These are phyloP conservation scores for Triops cancriformis DNA, from an alignment of 1,140 invertebrate species.

Conservation along the genomic window DNA sequence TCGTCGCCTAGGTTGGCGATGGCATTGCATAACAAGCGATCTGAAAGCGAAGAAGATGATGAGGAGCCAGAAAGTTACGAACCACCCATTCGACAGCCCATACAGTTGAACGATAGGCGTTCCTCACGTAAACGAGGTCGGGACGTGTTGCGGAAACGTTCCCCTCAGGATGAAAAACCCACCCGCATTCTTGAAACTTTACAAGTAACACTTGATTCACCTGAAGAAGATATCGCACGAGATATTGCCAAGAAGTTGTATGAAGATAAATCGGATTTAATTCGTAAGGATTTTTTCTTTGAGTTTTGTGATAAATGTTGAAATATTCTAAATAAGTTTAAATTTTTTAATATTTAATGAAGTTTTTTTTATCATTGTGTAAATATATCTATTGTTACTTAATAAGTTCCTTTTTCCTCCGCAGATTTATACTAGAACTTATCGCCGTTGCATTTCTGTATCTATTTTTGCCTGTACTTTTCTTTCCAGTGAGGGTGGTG, in stretches of 20 bases:
- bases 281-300: constrained; percentile 11
- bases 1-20: neutral
- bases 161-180: neutral
- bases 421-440: no score
- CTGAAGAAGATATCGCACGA: constrained; percentile 21
- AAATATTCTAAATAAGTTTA: no score
- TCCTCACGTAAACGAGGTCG: constrained; percentile 16
- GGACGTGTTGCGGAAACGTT: neutral
- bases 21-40: neutral
- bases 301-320: no score
- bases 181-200: constrained; percentile 11
- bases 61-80: constrained; percentile 20
- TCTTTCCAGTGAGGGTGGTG: constrained; percentile 57
- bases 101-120: constrained; percentile 3
- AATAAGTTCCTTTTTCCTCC: neutral
- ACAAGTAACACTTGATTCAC: constrained; percentile 11
- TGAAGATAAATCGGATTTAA: constrained; percentile 26
- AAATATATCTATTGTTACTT: neutral
- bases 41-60: constrained; percentile 17
- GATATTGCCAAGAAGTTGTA: constrained; percentile 26
- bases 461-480: constrained; percentile 29
- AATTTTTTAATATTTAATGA: no score
- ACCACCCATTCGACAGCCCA: constrained; percentile 10
- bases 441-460: neutral
- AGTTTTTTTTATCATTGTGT: no score